Conservation (phyloP, 1,140 invertebrate species). For the Linepithema humile region DNA sequence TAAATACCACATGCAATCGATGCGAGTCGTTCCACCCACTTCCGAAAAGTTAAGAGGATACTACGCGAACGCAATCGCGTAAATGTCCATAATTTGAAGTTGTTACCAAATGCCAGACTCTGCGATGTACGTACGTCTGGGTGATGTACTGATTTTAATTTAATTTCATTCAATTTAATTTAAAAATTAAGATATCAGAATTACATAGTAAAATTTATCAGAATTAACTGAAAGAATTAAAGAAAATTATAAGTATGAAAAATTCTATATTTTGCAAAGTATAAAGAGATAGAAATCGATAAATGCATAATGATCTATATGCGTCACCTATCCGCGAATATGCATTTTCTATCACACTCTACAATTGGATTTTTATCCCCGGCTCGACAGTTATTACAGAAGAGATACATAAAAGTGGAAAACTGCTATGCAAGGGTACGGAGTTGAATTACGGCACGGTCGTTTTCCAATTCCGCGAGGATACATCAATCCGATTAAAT, state of each 20-base stretch:
- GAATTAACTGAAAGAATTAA: background rate
- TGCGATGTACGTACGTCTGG: background rate
- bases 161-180: too few species aligned
- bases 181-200: conserved; percentile 17
- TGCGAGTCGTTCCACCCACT: conserved; percentile 24
- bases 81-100: conserved; percentile 14
- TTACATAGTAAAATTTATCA: background rate
- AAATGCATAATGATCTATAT: conserved; percentile 9
- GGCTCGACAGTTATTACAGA: background rate
- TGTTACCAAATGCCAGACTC: background rate
- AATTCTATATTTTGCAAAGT: conserved; percentile 1
- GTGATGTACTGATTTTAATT: background rate
- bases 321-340: too few species aligned
- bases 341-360: background rate
- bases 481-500: conserved; percentile 53
- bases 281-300: background rate
- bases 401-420: conserved; percentile 1
- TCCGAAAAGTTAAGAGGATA: conserved; percentile 30
- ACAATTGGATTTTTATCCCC: conserved; percentile 27
- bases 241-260: background rate
- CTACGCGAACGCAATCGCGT: conserved; percentile 24
- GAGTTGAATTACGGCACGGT: background rate
- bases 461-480: conserved; percentile 23
- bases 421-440: background rate
- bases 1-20: conserved; percentile 61